These are phyloP conservation scores for Nephotettix cincticeps DNA, from an alignment of 1,140 invertebrate species.

Conservation along the genomic window DNA sequence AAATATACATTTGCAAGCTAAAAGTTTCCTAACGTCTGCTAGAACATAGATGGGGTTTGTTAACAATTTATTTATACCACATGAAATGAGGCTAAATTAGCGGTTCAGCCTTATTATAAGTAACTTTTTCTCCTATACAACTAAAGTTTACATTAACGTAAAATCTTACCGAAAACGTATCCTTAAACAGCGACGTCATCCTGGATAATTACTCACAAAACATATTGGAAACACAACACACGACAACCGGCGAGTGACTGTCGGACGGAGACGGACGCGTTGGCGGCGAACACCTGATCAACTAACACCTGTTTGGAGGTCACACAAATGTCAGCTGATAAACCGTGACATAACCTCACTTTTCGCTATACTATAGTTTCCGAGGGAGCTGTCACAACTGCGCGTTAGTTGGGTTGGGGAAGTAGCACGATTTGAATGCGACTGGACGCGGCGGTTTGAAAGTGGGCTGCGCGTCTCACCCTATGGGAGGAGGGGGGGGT, in stretches of 20 bases:
- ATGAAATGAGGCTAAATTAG: not conserved
- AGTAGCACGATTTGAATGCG: not conserved
- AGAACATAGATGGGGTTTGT: too few species aligned
- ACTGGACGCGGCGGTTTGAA: not conserved
- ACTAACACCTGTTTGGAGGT: conserved; percentile 2
- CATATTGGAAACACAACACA: not conserved
- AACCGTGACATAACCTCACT: not conserved
- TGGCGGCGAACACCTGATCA: too few species aligned
- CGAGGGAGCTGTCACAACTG: not conserved
- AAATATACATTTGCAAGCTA: too few species aligned
- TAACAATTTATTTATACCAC: too few species aligned
- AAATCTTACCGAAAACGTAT: conserved; percentile 1
- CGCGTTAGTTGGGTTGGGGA: not conserved
- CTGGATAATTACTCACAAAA: not conserved
- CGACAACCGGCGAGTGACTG: too few species aligned
- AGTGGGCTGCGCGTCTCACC: not conserved
- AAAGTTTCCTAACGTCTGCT: too few species aligned
- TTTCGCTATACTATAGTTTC: too few species aligned
- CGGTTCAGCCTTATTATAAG: too few species aligned
- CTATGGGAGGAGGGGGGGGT: not conserved
- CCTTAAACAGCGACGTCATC: conserved; percentile 3
- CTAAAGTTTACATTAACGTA: too few species aligned
- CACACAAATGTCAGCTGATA: not conserved
- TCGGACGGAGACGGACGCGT: too few species aligned
- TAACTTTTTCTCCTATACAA: too few species aligned